Evolutionary conservation across 2,113 vertebrate species (phyloP), one percentile per base, ranked within the genome.

Genomic region (Ancistrus triradiatus): DNA sequence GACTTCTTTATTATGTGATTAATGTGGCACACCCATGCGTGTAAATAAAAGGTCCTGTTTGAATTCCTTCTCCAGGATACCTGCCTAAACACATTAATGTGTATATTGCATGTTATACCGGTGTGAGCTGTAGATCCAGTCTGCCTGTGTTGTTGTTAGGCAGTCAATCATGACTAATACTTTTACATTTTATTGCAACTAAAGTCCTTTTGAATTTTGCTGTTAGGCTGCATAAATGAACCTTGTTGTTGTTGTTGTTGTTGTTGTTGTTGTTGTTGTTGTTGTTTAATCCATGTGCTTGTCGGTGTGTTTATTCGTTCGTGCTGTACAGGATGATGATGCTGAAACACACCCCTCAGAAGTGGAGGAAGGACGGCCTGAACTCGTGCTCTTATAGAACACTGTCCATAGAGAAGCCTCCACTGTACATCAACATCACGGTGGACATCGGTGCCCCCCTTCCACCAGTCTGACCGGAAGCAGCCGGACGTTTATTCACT

Each of bases 321-420:
- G n/a, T n/a, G n/a, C n/a, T n/a, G n/a, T n/a, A 9, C 74, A 98
- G 95, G 82, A 93, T 97, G 95, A 89, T 75, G 60, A 80, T 98
- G 62, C 81, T 98, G 25, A 80, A 78, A 47, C 87, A 85, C 55
- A 92, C 91, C 1, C 70, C 82, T 1, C 83, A 69, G 53, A 88
- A 81, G 0, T 98, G 95, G 95, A 90, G 67, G 62, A 91, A 69
- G 25, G 95, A 98, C 0, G 96, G 96, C 13, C 83, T 98, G 35
- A 93, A 86, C 37, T 92, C 88, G 47, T 98, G 96, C 73, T 83
- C 78, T 1, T 98, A 99, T 62, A 86, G 87, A 50, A 82, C 88
- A 21, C 62, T 94, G 8, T 91, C 91, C 0, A 60, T 92, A 56
- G 82, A 93, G 66, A 85, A 90, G 50, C 80, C 79, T n/a, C 87